Evolutionary conservation across 2,113 vertebrate genomes (phyloP).

Genomic region (Proterorhinus semilunaris): DNA sequence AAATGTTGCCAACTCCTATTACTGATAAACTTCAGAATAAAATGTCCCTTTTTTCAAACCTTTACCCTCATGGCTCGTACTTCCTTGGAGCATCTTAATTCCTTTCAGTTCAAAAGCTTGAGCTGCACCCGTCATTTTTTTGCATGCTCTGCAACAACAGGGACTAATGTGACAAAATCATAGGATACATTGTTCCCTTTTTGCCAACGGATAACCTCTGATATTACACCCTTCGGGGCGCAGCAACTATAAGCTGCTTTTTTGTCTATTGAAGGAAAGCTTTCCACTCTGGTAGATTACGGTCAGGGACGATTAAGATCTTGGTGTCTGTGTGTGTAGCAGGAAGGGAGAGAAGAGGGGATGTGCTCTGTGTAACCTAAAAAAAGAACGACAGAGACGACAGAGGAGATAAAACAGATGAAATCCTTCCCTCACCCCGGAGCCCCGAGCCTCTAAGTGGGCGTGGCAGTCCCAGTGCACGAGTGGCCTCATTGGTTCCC

Average conservation of each 20-base stretch:
- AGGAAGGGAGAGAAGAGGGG: slow-evolving; percentile 41
- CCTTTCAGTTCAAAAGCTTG: slow-evolving; percentile 7
- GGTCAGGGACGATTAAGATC: slow-evolving; percentile 73
- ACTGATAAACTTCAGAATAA: too few relatives aligned
- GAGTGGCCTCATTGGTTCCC: slow-evolving; percentile 53
- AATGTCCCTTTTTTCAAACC: neutral
- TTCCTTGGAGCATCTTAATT: neutral
- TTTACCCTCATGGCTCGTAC: neutral
- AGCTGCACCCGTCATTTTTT: slow-evolving; percentile 8
- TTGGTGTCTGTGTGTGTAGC: slow-evolving; percentile 72
- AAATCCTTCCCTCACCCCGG: slow-evolving; percentile 66
- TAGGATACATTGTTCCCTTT: slow-evolving; percentile 26
- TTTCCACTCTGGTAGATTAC: slow-evolving; percentile 72
- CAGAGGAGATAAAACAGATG: slow-evolving; percentile 69
- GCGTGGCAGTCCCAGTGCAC: slow-evolving; percentile 57
- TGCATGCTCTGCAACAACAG: slow-evolving; percentile 5
- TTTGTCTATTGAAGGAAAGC: slow-evolving; percentile 70
- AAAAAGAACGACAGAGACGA: slow-evolving; percentile 47
- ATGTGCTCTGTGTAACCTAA: slow-evolving; percentile 67
- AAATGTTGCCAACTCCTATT: too few relatives aligned
- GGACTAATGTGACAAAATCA: slow-evolving; percentile 29
- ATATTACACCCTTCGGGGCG: slow-evolving; percentile 54
- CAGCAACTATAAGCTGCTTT: slow-evolving; percentile 59
- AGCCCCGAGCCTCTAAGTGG: slow-evolving; percentile 49
- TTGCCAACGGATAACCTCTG: slow-evolving; percentile 55